Base-by-base conservation (phyloP, 1,140 invertebrate species). In the Drosophila lowei region DNA sequence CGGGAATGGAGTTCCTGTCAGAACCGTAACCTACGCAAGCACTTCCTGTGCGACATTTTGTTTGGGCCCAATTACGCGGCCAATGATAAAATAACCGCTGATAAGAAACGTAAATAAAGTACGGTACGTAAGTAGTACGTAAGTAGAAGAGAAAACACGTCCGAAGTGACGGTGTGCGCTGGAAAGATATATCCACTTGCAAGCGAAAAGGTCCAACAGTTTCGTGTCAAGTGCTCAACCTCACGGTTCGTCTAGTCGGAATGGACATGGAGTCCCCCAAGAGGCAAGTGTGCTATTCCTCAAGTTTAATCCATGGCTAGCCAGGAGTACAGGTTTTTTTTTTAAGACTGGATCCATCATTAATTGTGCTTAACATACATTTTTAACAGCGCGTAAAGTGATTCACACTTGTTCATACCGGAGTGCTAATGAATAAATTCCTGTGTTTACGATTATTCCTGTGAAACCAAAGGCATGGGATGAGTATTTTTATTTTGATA, bases 31-130 rank as follows among this genome's bases (percentile, higher is more conserved):
- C 16, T 30, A 67, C 65, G 50, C 34, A 66, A 25, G 15, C 50
- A 67, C 66, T 71, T 71, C 66, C 67, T 71, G 47, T 71, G 67
- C 66, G 66, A 53, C 67, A 71, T 43, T 71, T 71, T 71, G 41
- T 59, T 71, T 2, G 47, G 30, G 54, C 47, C 49, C 49, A 68
- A 57, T 41, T 48, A 15, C 42, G 50, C 41, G 11, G 4, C 11
- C 16, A 16, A 42, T 47, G 67, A 71, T 71, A 71, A 71, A 8
- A 30, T 7, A 11, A 34, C 3, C 1, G 34, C 23, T 52, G 67
- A 71, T 71, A 71, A 70, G 41, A 13, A 41, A 28, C 11, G 7
- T 38, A 71, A 71, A 71, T 41, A 71, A 28, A 15, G n/a, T 25
- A 60, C 48, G 28, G 21, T 2, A n/a, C n/a, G n/a, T 23, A 23